A percentile compares a stretch with the other conserved stretches of the same genome.
phyloP scores from a whole-genome alignment of 2,797 vertebrate species.

The Esox masquinongy region DNA sequence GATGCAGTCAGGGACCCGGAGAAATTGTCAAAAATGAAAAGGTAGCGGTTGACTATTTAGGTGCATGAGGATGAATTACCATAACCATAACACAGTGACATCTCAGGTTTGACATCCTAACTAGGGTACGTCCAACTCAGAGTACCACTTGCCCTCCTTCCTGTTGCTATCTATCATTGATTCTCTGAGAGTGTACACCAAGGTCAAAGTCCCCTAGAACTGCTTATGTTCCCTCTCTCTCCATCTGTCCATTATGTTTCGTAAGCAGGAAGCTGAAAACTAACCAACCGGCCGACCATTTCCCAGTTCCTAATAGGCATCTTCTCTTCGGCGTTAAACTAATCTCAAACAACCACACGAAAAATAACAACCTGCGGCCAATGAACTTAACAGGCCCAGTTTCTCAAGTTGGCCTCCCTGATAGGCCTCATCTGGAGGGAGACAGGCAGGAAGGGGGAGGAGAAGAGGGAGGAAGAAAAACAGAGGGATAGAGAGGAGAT shows the following conservation, averaged over 20 bases:
- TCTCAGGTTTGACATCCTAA: neutral
- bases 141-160: neutral
- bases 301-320: neutral
- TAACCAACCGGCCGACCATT: too few relatives aligned
- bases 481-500: slow-evolving; percentile 19
- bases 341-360: slow-evolving; percentile 49
- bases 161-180: too few relatives aligned
- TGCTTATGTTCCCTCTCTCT: too few relatives aligned
- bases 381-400: too few relatives aligned
- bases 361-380: slow-evolving; percentile 31
- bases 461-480: neutral
- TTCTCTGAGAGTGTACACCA: too few relatives aligned
- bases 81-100: neutral
- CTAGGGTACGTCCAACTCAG: neutral
- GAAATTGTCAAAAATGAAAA: neutral
- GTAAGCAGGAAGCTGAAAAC: too few relatives aligned
- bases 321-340: slow-evolving; percentile 51
- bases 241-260: too few relatives aligned
- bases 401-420: slow-evolving; percentile 32
- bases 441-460: slow-evolving; percentile 12
- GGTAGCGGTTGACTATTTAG: neutral
- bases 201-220: too few relatives aligned
- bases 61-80: neutral
- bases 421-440: slow-evolving; percentile 34
- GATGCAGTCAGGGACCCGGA: neutral